Evolutionary conservation across 1,140 invertebrate species (phyloP).

Genomic region (Metopolophium dirhodum): DNA sequence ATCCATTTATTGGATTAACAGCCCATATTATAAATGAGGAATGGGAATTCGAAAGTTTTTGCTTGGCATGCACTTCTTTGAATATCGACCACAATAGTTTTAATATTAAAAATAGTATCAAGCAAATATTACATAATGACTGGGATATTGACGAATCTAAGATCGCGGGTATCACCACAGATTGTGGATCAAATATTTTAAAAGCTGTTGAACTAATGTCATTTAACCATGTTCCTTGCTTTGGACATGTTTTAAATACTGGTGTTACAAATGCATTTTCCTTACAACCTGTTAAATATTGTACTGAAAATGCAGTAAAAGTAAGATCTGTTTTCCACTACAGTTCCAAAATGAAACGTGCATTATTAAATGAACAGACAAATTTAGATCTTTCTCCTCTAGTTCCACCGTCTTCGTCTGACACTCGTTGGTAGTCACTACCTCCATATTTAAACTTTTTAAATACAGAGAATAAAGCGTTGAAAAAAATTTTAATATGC

Average conservation of each 20-base stretch:
- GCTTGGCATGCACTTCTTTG: neutral
- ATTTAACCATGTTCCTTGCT: too few relatives aligned
- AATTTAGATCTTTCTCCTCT: conserved; percentile 15
- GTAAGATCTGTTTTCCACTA: conserved; percentile 8
- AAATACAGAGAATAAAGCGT: neutral
- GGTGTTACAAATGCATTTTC: conserved; percentile 19
- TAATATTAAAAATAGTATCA: neutral
- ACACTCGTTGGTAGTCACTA: conserved; percentile 1
- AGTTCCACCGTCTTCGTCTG: conserved; percentile 11
- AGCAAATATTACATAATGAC: neutral
- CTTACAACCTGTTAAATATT: conserved; percentile 12
- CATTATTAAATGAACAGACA: conserved; percentile 11
- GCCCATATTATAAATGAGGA: neutral
- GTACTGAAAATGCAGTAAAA: conserved; percentile 10
- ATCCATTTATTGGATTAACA: neutral
- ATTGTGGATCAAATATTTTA: conserved; percentile 17
- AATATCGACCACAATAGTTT: neutral
- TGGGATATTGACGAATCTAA: conserved; percentile 15
- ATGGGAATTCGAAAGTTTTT: neutral
- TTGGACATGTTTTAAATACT: conserved; percentile 7
- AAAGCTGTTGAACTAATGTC: neutral
- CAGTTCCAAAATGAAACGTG: conserved; percentile 14
- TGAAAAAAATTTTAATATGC: neutral
- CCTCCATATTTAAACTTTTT: neutral
- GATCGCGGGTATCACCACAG: neutral